Evolutionary conservation across 92 coral and sea anemone genomes (phyloP), one percentile per base, ranked within the genome.

Genomic region (Epizoanthus stellaris): DNA sequence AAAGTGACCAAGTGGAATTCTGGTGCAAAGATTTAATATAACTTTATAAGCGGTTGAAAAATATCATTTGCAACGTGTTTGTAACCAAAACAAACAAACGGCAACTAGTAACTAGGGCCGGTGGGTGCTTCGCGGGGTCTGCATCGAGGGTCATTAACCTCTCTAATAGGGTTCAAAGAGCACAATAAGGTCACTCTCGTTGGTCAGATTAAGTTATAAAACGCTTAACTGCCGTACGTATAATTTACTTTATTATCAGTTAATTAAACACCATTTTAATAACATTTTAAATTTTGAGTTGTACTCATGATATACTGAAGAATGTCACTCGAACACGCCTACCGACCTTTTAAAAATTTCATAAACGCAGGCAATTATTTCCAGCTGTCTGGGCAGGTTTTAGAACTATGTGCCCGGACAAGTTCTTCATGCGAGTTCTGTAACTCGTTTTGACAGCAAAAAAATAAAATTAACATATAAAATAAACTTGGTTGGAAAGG

Each of bases 81-180:
- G 56, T 52, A 52, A 52, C 56, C 56, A 13, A 68, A n/a, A 21
- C 64, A 73, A 71, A 16, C 23, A 23, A 23, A 42, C 42, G 25
- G 47, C 76, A 17, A 60, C 68, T 17, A 23, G 19, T 58, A 7
- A 40, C 83, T 79, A 4, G 39, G 59, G 25, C 25, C 25, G 25
- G 83, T 62, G 73, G 83, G 70, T 79, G 13, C 83, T 64, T 79
- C 70, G 83, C 72, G 83, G 83, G 72, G 72, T 38, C 15, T 64
- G 60, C 60, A 62, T 79, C 20, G 43, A 79, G 13, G 43, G 83
- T 64, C 61, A 42, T 79, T 79, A 79, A 79, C 83, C 83, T 79
- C 17, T 79, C 47, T 64, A 79, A 79, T 63, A 11, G 83, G 60
- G 83, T 64, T 79, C 83, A 63, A 79, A 71, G 43, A 47, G 56